These are phyloP conservation scores for Embiotoca jacksoni DNA, from an alignment of 2,113 vertebrate species.

Conservation along the genomic window DNA sequence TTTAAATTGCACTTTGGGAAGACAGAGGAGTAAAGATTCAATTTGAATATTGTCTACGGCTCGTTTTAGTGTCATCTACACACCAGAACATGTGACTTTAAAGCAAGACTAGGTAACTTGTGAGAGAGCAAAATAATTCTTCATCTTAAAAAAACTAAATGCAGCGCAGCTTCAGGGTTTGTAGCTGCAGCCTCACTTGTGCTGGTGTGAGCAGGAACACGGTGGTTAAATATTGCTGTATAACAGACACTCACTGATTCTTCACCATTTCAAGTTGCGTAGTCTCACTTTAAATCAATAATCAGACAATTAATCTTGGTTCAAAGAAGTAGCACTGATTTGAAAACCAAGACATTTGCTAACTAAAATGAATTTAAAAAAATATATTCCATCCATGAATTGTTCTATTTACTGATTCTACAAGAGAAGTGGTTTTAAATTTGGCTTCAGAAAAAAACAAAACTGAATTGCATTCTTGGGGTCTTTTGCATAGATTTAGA, in stretches of 20 bases:
- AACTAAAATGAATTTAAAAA: too few species aligned
- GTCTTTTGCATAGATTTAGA: slow-evolving; percentile 48
- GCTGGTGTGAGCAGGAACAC: neutral
- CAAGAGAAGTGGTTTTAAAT: neutral
- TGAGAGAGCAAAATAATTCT: neutral
- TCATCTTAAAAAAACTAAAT: neutral
- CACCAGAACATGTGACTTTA: slow-evolving; percentile 16
- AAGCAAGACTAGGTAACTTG: slow-evolving; percentile 33
- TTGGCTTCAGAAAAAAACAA: neutral
- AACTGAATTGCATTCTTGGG: neutral
- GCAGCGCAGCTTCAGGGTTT: neutral
- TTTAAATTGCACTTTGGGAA: slow-evolving; percentile 77
- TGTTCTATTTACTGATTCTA: too few species aligned
- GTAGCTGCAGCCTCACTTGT: neutral
- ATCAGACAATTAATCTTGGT: slow-evolving; percentile 6
- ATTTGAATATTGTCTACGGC: slow-evolving; percentile 35
- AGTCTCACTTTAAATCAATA: slow-evolving; percentile 51
- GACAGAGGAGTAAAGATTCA: slow-evolving; percentile 24
- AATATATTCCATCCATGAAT: too few species aligned
- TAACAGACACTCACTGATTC: too few species aligned
- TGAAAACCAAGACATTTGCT: neutral
- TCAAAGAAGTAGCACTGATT: slow-evolving; percentile 19
- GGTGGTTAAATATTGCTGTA: neutral
- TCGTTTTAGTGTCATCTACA: slow-evolving; percentile 5
- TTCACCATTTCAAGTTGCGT: slow-evolving; percentile 23